Conservation (phyloP, 2,113 vertebrate genomes). For the Falco punctatus region DNA sequence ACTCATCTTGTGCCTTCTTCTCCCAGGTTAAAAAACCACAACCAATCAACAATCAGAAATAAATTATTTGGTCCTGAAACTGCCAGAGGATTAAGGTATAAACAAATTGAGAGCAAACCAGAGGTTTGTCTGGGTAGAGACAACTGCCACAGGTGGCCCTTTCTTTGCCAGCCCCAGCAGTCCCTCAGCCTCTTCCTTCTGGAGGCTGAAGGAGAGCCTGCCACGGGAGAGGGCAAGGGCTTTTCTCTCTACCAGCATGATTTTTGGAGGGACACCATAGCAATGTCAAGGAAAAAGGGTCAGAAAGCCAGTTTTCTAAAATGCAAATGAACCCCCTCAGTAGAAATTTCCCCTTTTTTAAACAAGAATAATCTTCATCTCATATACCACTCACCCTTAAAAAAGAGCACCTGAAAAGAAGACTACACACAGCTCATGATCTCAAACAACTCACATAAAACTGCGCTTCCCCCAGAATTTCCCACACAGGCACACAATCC, state of each 20-base stretch:
- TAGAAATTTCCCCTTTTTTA: background rate
- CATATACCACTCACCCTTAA: background rate
- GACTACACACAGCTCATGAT: background rate
- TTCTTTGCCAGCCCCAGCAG: background rate
- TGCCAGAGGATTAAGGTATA: background rate
- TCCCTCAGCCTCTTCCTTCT: background rate
- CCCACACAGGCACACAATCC: background rate
- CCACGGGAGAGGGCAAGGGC: background rate
- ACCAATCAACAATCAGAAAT: background rate
- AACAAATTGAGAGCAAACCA: background rate
- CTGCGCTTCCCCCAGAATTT: background rate
- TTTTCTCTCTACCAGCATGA: background rate
- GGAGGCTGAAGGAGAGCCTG: background rate
- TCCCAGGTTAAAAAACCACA: background rate
- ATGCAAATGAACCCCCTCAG: background rate
- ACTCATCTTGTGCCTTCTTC: background rate
- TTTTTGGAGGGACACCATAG: background rate
- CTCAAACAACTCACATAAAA: background rate
- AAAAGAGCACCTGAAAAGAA: background rate
- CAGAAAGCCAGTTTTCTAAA: background rate
- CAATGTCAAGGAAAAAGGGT: background rate
- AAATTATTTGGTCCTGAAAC: background rate
- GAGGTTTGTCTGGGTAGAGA: background rate
- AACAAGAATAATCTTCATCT: background rate
- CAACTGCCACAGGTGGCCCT: background rate